Evolutionary conservation across 1,140 invertebrate species (phyloP).

Genomic region (Bombus soroeensis): DNA sequence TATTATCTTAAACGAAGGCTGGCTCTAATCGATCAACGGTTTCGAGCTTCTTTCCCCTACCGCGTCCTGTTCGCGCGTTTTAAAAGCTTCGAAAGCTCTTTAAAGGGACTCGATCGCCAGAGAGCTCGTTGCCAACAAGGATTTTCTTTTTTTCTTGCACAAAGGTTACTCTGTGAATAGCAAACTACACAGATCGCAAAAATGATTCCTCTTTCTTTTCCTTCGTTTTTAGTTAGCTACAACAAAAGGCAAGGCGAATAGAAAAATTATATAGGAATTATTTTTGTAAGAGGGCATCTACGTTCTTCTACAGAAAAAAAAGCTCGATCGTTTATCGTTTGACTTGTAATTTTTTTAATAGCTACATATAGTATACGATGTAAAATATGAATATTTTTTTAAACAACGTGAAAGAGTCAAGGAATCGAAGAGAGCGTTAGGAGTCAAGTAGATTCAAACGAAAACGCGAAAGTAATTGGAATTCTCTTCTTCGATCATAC

Average conservation of each 20-base stretch:
- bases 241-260: no score
- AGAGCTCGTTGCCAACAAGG: neutral
- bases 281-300: neutral
- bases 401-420: no score
- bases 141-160: neutral
- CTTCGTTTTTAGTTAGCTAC: neutral
- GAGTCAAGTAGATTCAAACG: no score
- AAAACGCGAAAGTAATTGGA: no score
- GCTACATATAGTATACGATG: no score
- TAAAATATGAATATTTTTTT: no score
- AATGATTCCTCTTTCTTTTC: neutral
- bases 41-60: neutral
- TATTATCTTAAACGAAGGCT: conserved; percentile 53
- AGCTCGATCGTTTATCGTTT: no score
- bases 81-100: conserved; percentile 19
- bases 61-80: conserved; percentile 8
- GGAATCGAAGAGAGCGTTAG: no score
- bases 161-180: neutral
- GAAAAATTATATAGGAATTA: no score
- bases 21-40: conserved; percentile 31
- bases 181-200: neutral
- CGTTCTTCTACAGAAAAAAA: no score
- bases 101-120: neutral
- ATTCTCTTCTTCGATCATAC: no score
- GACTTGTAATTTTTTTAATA: no score